phyloP scores from a whole-genome alignment of 2,797 vertebrate genomes.

The Rhinichthys osculus region DNA sequence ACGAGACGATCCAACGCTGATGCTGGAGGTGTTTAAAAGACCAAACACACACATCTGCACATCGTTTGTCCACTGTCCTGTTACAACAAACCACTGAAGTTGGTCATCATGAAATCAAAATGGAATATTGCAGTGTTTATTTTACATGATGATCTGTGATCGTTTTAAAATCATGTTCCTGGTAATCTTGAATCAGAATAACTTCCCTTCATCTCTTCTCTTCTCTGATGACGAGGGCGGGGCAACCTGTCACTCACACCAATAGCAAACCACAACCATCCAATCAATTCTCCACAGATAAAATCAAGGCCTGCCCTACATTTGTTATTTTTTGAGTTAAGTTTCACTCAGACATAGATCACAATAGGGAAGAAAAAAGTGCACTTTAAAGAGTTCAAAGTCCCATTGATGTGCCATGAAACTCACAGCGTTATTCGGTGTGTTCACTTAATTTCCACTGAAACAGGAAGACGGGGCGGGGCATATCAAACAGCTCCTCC shows the following conservation, averaged over 20 bases:
- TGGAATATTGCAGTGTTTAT: background rate
- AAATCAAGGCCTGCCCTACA: background rate
- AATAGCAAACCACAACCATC: background rate
- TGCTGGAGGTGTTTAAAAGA: background rate
- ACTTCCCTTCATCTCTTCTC: background rate
- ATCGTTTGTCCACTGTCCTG: background rate
- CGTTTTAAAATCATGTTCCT: background rate
- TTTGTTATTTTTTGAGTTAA: background rate
- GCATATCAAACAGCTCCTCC: background rate
- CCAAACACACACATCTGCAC: constrained; percentile 1
- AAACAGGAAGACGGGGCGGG: background rate
- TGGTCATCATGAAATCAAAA: background rate
- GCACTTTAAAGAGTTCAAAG: no score
- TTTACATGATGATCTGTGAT: background rate
- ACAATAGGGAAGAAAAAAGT: background rate
- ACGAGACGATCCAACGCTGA: background rate
- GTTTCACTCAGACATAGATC: background rate
- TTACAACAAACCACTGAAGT: background rate
- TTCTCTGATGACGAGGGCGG: background rate
- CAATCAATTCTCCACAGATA: background rate
- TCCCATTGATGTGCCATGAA: no score
- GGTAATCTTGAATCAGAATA: background rate
- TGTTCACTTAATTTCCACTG: no score
- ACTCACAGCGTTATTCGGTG: no score
- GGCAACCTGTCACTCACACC: background rate